Evolutionary conservation across 2,113 vertebrate species (phyloP).

Genomic region (Serinus canaria): DNA sequence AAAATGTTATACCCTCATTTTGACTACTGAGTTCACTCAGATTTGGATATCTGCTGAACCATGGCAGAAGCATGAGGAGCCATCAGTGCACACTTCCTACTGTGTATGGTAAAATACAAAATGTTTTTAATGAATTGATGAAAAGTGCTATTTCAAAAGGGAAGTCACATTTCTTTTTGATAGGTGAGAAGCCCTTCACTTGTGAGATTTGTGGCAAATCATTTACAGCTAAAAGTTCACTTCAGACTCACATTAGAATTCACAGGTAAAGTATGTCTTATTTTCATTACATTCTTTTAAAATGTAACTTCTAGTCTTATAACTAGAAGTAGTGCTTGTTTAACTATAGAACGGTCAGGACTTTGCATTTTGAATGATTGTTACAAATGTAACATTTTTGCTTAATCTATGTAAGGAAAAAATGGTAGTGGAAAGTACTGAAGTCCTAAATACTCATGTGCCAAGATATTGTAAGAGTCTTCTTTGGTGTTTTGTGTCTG

Average conservation of each 20-base stretch:
- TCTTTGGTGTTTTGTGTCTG: not conserved
- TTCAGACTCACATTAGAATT: constrained; percentile 96
- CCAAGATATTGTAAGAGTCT: not conserved
- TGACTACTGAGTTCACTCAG: not conserved
- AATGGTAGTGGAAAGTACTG: not conserved
- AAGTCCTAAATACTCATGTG: not conserved
- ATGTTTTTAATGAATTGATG: not conserved
- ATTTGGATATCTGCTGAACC: not conserved
- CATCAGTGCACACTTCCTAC: not conserved
- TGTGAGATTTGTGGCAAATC: constrained; percentile 99
- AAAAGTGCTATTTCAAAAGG: not conserved
- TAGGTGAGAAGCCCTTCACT: constrained; percentile 97
- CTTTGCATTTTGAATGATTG: not conserved
- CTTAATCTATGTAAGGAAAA: too few species aligned
- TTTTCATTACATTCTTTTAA: not conserved
- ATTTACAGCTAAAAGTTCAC: constrained; percentile 94
- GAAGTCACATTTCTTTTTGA: not conserved
- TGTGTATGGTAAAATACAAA: not conserved
- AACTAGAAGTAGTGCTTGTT: not conserved
- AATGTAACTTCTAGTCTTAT: not conserved
- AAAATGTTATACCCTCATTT: not conserved
- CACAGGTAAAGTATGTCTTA: constrained; percentile 80
- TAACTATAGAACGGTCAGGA: not conserved
- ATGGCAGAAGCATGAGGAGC: not conserved
- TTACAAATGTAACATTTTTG: not conserved